Percentiles rank a stretch among this genome's conserved stretches.
Evolutionary conservation across 1,140 invertebrate species (phyloP).

Genomic region (Cydia strobilella): DNA sequence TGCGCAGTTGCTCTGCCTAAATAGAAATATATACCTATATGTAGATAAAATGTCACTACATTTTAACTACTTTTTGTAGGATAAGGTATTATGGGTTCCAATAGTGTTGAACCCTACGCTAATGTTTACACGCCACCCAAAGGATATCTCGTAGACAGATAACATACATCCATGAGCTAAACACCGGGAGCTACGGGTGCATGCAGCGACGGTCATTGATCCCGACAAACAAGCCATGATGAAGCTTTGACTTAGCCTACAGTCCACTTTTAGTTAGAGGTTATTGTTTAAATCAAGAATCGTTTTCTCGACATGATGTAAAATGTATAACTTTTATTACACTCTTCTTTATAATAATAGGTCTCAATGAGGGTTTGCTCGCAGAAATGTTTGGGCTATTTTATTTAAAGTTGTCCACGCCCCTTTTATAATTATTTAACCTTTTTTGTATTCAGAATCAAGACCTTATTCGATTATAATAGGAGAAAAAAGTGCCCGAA

Average conservation of each 20-base stretch:
- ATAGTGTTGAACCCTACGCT: neutral
- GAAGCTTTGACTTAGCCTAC: conserved; percentile 9
- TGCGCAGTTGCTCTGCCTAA: too few species aligned
- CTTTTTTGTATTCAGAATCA: too few species aligned
- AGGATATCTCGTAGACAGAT: conserved; percentile 17
- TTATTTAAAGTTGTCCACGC: too few species aligned
- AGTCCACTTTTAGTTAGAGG: neutral
- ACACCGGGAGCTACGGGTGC: conserved; percentile 14
- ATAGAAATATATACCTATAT: too few species aligned
- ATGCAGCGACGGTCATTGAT: conserved; percentile 6
- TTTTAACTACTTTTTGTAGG: too few species aligned
- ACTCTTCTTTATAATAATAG: neutral
- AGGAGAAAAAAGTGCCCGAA: too few species aligned
- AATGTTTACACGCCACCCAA: neutral
- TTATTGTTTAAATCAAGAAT: neutral
- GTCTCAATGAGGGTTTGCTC: too few species aligned
- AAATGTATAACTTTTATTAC: neutral
- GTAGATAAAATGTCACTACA: too few species aligned
- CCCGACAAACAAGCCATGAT: conserved; percentile 17
- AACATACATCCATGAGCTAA: conserved; percentile 27
- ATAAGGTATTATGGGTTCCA: neutral
- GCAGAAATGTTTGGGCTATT: too few species aligned
- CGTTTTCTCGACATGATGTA: neutral
- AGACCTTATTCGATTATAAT: too few species aligned
- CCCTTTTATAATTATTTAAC: too few species aligned